Percentiles rank a stretch among this genome's conserved stretches.
These are phyloP conservation scores for Himalopsyche phryganea DNA, from an alignment of 1,140 invertebrate genomes.

Conservation along the genomic window DNA sequence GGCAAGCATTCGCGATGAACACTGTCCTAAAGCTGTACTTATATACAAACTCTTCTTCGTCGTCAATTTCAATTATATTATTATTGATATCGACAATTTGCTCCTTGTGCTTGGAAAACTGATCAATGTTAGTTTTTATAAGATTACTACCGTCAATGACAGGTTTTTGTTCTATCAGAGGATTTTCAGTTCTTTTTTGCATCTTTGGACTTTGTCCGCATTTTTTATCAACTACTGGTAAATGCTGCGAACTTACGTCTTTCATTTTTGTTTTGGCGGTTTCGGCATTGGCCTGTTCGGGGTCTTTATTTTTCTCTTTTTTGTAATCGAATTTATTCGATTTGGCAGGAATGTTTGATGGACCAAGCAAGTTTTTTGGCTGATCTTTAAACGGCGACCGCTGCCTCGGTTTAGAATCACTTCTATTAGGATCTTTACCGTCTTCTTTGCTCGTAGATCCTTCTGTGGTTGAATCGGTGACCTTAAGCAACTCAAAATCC, in stretches of 20 bases:
- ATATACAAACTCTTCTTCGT: conserved; percentile 46
- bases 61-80: conserved; percentile 15
- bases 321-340: conserved; percentile 53
- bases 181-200: conserved; percentile 22
- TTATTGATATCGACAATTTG: conserved; percentile 14
- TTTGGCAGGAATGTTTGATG: conserved; percentile 51
- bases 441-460: no score
- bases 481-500: no score
- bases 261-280: conserved; percentile 48
- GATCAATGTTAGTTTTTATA: no score
- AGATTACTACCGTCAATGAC: no score
- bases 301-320: conserved; percentile 50
- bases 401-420: conserved; percentile 2
- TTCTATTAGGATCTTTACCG: no score
- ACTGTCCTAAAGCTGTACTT: conserved; percentile 52
- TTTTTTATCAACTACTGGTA: not conserved
- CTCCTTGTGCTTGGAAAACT: conserved; percentile 26
- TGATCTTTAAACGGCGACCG: conserved; percentile 25
- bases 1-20: conserved; percentile 45
- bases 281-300: conserved; percentile 37
- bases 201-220: conserved; percentile 11
- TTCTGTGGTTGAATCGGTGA: no score
- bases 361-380: conserved; percentile 55
- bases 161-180: no score
- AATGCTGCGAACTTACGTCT: conserved; percentile 33